Conservation (phyloP, 2,797 vertebrate species). For the Anabacerthia variegaticeps region DNA sequence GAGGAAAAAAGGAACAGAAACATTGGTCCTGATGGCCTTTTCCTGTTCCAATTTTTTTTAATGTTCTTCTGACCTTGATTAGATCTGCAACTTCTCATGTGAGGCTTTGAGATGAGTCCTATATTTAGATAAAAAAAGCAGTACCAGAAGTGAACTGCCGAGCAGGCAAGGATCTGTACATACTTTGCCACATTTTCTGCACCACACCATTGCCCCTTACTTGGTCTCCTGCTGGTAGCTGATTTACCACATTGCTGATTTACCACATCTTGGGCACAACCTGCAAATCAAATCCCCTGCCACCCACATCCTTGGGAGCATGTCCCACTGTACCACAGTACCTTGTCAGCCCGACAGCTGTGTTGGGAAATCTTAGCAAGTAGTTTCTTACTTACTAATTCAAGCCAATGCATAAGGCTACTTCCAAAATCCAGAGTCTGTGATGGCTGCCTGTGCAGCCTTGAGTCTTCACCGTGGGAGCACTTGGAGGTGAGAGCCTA, state of each 20-base stretch:
- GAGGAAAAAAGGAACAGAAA: slow-evolving; percentile 61
- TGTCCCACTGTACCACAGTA: not conserved
- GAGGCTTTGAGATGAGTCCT: slow-evolving; percentile 42
- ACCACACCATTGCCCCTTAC: not conserved
- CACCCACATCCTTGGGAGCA: fast-evolving
- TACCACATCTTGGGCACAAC: not conserved
- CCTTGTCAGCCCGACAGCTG: not conserved
- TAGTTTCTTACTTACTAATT: not conserved
- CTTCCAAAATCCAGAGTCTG: not conserved
- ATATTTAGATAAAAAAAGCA: slow-evolving; percentile 42
- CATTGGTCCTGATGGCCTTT: slow-evolving; percentile 66
- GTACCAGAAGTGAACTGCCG: not conserved
- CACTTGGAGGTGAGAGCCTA: fast-evolving
- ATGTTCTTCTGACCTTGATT: slow-evolving; percentile 64
- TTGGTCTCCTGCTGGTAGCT: not conserved
- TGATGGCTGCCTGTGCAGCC: not conserved
- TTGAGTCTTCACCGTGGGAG: not conserved
- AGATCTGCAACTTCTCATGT: slow-evolving; percentile 61
- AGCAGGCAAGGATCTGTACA: not conserved
- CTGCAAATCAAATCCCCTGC: not conserved
- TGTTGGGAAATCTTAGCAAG: not conserved
- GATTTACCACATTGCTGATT: not conserved
- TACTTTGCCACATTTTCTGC: not conserved
- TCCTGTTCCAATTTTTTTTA: slow-evolving; percentile 69
- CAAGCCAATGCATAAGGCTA: not conserved